These are phyloP conservation scores for Tyto alba DNA, from an alignment of 2,113 vertebrate species.

Conservation along the genomic window DNA sequence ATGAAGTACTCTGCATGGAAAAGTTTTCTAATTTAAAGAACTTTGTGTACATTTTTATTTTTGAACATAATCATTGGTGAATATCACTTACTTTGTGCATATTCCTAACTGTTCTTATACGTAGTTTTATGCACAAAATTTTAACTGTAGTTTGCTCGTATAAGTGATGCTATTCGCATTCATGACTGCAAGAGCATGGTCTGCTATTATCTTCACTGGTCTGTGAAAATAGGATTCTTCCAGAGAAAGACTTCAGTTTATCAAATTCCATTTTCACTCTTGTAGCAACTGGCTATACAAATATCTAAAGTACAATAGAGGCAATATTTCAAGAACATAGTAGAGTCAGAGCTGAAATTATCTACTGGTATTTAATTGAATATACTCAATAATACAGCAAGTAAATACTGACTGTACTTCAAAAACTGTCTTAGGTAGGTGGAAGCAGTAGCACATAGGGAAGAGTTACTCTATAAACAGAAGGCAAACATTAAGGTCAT, in stretches of 20 bases:
- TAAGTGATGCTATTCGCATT: background rate
- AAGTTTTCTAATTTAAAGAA: background rate
- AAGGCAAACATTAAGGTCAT: slow-evolving; percentile 1
- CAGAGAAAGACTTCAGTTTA: background rate
- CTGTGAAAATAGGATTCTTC: background rate
- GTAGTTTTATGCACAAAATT: background rate
- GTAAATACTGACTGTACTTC: background rate
- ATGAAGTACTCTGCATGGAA: background rate
- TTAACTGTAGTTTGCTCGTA: background rate
- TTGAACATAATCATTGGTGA: background rate
- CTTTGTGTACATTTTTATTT: background rate
- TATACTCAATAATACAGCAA: background rate
- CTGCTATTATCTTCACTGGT: background rate
- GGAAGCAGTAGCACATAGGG: background rate
- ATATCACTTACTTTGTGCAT: background rate
- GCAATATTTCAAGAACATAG: background rate
- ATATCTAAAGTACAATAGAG: background rate
- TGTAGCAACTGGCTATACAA: background rate
- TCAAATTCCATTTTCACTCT: background rate
- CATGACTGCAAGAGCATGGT: background rate
- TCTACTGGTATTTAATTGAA: background rate
- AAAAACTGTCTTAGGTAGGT: background rate
- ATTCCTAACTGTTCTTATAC: background rate
- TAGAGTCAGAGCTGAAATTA: background rate
- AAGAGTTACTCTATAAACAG: background rate